Conservation (phyloP, 2,113 vertebrate genomes). For the Serinus canaria region DNA sequence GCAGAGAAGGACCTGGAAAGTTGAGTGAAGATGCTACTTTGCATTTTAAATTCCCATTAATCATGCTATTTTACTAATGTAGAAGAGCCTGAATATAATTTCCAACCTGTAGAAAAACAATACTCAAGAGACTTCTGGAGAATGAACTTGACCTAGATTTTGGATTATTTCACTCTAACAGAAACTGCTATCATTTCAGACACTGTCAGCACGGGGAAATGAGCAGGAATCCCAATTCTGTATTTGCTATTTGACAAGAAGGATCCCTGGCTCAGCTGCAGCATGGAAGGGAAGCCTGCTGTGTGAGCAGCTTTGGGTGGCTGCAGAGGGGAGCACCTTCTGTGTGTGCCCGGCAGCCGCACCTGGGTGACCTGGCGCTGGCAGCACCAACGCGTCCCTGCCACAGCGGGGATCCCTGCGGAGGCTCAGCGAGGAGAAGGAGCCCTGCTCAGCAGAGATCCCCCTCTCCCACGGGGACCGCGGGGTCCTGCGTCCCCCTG, state of each 20-base stretch:
- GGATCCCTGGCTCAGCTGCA: neutral
- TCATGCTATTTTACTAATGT: slow-evolving; percentile 7
- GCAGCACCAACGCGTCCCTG: neutral
- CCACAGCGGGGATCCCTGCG: fast-evolving
- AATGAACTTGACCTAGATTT: slow-evolving; percentile 31
- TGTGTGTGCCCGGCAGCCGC: neutral
- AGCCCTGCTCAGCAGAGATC: neutral
- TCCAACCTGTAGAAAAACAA: neutral
- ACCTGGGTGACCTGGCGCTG: fast-evolving
- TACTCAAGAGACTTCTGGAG: neutral
- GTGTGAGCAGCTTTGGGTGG: no score
- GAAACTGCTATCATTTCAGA: neutral
- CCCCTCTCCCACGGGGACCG: fast-evolving
- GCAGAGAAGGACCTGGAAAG: neutral
- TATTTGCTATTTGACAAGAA: neutral
- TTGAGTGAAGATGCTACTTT: slow-evolving; percentile 35
- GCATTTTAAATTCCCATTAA: slow-evolving; percentile 36
- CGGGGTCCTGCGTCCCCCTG: neutral
- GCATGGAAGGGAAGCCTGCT: neutral
- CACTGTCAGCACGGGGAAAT: neutral
- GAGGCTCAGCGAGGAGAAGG: neutral
- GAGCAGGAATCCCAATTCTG: neutral
- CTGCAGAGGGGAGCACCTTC: neutral
- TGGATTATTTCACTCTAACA: neutral
- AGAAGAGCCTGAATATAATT: neutral